These are phyloP conservation scores for Drosophila pseudoananassae DNA, from an alignment of 1,140 invertebrate species.

Conservation along the genomic window DNA sequence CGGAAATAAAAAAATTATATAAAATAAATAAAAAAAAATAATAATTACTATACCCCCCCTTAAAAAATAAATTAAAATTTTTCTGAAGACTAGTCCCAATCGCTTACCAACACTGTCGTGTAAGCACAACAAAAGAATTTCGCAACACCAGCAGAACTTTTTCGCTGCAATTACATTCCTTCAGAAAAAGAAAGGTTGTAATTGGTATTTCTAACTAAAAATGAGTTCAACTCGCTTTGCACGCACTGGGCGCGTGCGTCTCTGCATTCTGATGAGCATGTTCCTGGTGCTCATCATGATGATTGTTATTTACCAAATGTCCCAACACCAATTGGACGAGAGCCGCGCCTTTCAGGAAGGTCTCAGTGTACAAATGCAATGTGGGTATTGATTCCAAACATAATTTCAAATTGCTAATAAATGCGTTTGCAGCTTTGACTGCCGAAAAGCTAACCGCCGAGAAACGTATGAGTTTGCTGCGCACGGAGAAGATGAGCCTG, in stretches of 20 bases:
- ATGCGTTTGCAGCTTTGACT: conserved; percentile 53
- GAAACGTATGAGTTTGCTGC: conserved; percentile 84
- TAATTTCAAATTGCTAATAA: not conserved
- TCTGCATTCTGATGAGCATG: conserved; percentile 84
- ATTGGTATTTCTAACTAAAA: conserved; percentile 19
- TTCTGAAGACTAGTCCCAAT: not conserved
- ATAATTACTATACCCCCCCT: no score
- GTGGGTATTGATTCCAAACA: conserved; percentile 63
- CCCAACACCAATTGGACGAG: conserved; percentile 85
- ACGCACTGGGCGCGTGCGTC: conserved; percentile 85
- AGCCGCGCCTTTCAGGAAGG: conserved; percentile 85
- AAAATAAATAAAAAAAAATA: no score
- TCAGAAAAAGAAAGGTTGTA: conserved; percentile 20
- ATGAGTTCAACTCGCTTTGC: conserved; percentile 85
- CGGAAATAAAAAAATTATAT: no score
- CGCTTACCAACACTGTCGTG: conserved; percentile 20
- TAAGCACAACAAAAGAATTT: conserved; percentile 40
- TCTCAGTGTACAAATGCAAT: conserved; percentile 84
- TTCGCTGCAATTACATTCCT: conserved; percentile 33
- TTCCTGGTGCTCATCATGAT: conserved; percentile 84
- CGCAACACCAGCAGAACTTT: conserved; percentile 45
- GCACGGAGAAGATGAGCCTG: conserved; percentile 83
- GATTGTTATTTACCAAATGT: conserved; percentile 85
- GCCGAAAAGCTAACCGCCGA: conserved; percentile 85
- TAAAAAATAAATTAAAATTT: no score